Conservation (phyloP, 2,797 vertebrate species). For the Heterohyrax brucei region DNA sequence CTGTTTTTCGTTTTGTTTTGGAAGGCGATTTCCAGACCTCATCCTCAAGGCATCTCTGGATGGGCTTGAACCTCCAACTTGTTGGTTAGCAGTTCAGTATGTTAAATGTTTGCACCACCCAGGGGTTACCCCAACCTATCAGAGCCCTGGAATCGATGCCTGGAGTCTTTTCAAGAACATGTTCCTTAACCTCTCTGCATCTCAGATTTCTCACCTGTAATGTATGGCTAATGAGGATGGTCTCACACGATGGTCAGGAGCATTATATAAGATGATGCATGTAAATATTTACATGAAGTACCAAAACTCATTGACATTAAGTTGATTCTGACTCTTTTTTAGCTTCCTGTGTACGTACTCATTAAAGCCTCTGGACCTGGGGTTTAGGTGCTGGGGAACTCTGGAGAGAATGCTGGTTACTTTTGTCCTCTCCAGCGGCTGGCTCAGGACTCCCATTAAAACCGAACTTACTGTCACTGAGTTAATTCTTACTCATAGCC, state of each 20-base stretch:
- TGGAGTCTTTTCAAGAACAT: accelerated
- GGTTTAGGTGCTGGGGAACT: too few relatives aligned
- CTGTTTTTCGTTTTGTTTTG: not conserved
- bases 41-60: not conserved
- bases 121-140: not conserved
- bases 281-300: not conserved
- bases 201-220: not conserved
- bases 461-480: too few relatives aligned
- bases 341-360: too few relatives aligned
- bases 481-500: too few relatives aligned
- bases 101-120: not conserved
- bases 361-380: too few relatives aligned
- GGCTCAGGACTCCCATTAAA: too few relatives aligned
- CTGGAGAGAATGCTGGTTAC: too few relatives aligned
- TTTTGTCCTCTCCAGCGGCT: too few relatives aligned
- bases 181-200: accelerated
- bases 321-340: too few relatives aligned
- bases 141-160: not conserved
- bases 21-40: not conserved
- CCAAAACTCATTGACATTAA: too few relatives aligned
- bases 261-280: not conserved
- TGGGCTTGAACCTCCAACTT: not conserved
- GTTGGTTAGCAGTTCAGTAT: not conserved
- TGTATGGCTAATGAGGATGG: not conserved
- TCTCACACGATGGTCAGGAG: not conserved